Base-by-base conservation (phyloP, 2,888 invertebrate species). In the Caenorhabditis sp. region DNA sequence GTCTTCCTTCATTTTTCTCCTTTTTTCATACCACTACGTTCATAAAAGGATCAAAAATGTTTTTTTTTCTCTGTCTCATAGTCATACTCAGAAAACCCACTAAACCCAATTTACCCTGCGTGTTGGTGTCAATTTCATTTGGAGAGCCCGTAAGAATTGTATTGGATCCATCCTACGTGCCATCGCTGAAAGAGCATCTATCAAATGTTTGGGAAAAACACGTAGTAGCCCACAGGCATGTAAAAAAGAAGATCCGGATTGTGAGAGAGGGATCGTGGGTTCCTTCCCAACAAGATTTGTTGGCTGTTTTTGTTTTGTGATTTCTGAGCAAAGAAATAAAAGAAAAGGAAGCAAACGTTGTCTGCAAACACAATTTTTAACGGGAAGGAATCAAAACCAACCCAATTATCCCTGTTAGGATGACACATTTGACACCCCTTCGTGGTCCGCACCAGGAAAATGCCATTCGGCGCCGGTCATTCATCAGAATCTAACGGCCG, bases 391-490 rank as follows among this genome's bases (percentile, higher is more conserved):
- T 22, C 22, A 32, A 13, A 17, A 13, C 27, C 20, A 56, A 66
- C 26, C 52, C 41, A 35, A 58, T 68, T 58, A 58, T 32, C 22
- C 22, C n/a, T n/a, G 6, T 11, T 24, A 11, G 50, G 68, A 52
- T 59, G 58, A 68, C 68, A 68, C 68, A 58, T 68, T 68, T 59
- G 58, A 68, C 68, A 58, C 58, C 39, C 13, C 20, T 30, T 22
- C 41, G 13, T 56, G 66, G 48, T 37, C n/a, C 15, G 20, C 20
- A 13, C n/a, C n/a, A n/a, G n/a, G n/a, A n/a, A n/a, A n/a, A n/a
- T n/a, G n/a, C n/a, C n/a, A n/a, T n/a, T n/a, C n/a, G 20, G 7
- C 20, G 35, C 32, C 8, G 35, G 45, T 37, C 17, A 39, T 66
- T 56, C 48, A 56, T 56, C 48, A 46, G 41, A 66, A 63, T 41